phyloP scores from a whole-genome alignment of 2,797 vertebrate species.

The Hirundo rustica region DNA sequence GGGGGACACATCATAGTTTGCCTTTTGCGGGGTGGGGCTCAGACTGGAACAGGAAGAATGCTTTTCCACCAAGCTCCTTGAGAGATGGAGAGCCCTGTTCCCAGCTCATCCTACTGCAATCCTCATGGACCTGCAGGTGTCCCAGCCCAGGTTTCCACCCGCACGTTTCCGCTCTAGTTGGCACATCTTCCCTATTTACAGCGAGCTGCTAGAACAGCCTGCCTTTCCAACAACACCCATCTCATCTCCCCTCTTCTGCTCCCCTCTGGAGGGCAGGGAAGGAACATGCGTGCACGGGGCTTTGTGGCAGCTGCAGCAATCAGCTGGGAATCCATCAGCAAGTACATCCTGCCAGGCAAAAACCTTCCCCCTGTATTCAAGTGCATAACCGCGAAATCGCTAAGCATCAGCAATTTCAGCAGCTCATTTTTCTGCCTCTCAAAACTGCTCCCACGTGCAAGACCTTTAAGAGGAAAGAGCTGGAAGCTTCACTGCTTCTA shows the following conservation, averaged over 20 bases:
- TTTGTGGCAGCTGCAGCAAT: background rate
- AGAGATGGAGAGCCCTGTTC: background rate
- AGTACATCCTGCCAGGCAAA: background rate
- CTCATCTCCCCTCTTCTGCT: background rate
- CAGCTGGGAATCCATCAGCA: conserved; percentile 7
- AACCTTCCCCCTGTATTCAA: background rate
- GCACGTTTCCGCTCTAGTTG: conserved; percentile 4
- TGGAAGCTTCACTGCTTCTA: background rate
- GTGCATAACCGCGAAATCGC: background rate
- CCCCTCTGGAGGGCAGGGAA: background rate
- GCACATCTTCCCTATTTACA: background rate
- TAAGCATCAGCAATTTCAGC: conserved; percentile 31
- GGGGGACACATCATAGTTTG: background rate
- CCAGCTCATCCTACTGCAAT: background rate
- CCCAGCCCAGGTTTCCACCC: background rate
- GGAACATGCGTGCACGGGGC: background rate
- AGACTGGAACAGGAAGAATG: background rate
- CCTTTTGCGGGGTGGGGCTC: background rate
- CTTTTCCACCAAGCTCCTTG: background rate
- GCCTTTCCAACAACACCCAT: background rate
- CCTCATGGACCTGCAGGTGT: background rate
- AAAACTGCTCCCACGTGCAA: background rate
- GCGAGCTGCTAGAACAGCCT: background rate
- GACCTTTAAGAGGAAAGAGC: background rate
- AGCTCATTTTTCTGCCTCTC: background rate